Percentiles rank a stretch among this genome's conserved stretches.
Conservation (phyloP, 1,140 invertebrate species). For the Coenobita brevimanus region DNA sequence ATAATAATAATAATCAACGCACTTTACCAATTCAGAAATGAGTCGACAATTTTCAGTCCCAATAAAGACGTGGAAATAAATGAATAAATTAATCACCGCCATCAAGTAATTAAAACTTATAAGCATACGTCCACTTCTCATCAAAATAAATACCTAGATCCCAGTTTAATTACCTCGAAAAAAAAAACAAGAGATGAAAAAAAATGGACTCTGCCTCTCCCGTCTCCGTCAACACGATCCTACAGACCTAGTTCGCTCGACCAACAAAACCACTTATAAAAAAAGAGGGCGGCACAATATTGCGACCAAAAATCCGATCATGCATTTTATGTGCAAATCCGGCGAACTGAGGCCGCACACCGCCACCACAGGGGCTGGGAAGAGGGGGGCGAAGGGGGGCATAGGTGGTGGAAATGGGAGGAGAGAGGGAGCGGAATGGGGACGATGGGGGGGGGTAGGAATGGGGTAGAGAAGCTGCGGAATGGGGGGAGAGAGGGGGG, state of each 20-base stretch:
- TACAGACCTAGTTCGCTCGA: conserved; percentile 30
- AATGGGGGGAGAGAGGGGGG: too few species aligned
- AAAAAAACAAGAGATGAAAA: conserved; percentile 3
- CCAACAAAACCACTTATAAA: conserved; percentile 35
- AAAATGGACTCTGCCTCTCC: not conserved
- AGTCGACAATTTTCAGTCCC: too few species aligned
- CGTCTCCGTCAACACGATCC: not conserved
- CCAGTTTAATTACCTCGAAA: too few species aligned
- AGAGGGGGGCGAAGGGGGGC: not conserved
- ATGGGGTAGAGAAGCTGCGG: not conserved
- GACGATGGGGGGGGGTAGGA: not conserved
- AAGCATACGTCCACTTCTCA: too few species aligned
- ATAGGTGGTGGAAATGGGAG: not conserved
- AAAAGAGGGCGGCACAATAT: conserved; percentile 17
- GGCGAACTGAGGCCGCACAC: not conserved
- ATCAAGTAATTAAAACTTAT: too few species aligned
- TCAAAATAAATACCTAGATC: too few species aligned
- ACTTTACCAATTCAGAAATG: too few species aligned
- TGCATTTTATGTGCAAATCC: conserved; percentile 41
- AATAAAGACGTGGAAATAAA: too few species aligned
- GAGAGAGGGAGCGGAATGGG: too few species aligned
- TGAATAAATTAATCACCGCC: too few species aligned
- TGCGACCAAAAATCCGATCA: conserved; percentile 40
- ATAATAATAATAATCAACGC: too few species aligned
- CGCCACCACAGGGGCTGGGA: not conserved